Evolutionary conservation across 2,888 invertebrate genomes (phyloP).

Genomic region (Hermaeophaga mercurialis): DNA sequence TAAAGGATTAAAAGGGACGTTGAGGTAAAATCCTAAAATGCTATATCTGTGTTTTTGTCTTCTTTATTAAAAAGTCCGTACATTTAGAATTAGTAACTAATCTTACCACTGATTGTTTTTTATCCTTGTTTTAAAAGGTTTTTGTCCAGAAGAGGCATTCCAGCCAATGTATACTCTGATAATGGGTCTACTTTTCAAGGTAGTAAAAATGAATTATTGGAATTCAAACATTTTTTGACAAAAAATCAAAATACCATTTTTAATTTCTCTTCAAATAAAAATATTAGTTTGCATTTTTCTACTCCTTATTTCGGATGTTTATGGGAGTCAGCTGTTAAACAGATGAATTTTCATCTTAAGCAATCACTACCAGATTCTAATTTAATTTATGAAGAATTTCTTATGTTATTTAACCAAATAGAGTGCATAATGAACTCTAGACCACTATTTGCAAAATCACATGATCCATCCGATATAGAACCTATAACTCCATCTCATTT

Average conservation of each 20-base stretch:
- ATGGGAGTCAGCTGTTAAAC: conserved; percentile 9
- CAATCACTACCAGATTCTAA: background rate
- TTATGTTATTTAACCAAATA: conserved; percentile 1
- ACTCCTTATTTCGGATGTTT: background rate
- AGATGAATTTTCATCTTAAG: conserved; percentile 18
- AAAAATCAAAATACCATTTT: background rate
- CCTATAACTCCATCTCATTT: background rate
- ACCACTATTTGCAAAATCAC: background rate
- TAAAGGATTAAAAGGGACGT: conserved; percentile 4
- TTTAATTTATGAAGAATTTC: conserved; percentile 10
- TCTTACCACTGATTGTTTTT: conserved; percentile 15
- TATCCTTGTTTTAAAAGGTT: conserved; percentile 18
- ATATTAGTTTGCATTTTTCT: background rate
- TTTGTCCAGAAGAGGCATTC: conserved; percentile 23
- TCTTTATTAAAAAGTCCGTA: conserved; percentile 16
- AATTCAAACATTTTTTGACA: background rate
- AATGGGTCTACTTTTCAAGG: conserved; percentile 19
- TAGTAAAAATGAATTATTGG: background rate
- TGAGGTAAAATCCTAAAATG: background rate
- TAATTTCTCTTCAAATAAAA: background rate
- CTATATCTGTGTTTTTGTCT: conserved; percentile 16
- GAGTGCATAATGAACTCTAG: background rate
- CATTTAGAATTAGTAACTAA: conserved; percentile 19
- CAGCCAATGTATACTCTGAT: conserved; percentile 18
- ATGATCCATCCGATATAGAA: background rate